Conservation (phyloP, 2,113 vertebrate species). For the Eretmodus cyanostictus region DNA sequence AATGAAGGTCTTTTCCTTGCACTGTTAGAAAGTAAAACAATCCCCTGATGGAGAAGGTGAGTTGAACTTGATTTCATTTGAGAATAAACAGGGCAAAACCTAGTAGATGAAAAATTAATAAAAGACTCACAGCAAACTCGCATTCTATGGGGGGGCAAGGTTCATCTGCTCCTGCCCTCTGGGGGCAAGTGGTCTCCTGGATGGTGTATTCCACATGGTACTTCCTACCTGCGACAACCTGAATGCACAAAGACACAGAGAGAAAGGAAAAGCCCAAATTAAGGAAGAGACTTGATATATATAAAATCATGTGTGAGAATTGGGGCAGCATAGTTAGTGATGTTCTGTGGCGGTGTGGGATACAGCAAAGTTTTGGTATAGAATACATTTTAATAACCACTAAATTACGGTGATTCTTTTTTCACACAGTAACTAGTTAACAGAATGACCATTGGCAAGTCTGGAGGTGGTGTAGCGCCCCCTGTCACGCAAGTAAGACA, state of each 20-base stretch:
- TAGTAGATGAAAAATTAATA: background rate
- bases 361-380: background rate
- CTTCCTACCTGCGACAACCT: conserved; percentile 26
- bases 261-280: background rate
- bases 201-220: conserved; percentile 66
- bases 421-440: background rate
- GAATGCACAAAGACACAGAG: background rate
- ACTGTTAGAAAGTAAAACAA: background rate
- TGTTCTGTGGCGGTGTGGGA: background rate
- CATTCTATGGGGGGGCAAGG: conserved; percentile 61
- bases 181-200: conserved; percentile 69
- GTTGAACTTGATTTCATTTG: background rate
- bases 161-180: background rate
- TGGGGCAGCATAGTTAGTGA: background rate
- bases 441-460: background rate
- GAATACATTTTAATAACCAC: background rate
- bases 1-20: background rate
- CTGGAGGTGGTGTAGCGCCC: background rate
- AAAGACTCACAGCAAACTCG: conserved; percentile 70
- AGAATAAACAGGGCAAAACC: background rate
- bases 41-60: background rate
- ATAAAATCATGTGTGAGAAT: background rate
- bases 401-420: background rate
- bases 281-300: background rate
- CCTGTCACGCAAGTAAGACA: background rate